Evolutionary conservation across 2,113 vertebrate species (phyloP).

Genomic region (Eubucco bourcierii): DNA sequence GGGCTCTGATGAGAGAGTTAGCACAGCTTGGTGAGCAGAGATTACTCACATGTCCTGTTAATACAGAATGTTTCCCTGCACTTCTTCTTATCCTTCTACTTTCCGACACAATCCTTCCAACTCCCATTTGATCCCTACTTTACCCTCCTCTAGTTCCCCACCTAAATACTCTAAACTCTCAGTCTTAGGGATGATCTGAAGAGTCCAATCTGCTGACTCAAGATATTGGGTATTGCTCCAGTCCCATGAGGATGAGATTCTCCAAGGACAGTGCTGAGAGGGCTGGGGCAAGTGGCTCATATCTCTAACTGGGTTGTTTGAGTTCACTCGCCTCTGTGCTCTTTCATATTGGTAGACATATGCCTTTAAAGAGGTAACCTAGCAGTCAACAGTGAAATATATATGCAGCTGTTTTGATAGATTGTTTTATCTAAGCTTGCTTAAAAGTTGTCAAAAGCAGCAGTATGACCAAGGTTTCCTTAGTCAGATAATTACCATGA

Average conservation of each 20-base stretch:
- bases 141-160: neutral
- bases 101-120: neutral
- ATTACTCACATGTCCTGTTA: no score
- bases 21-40: no score
- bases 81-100: neutral
- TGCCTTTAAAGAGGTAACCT: neutral
- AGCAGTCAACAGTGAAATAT: neutral
- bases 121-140: neutral
- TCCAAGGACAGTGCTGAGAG: neutral
- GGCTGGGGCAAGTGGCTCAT: accelerated
- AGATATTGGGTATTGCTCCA: accelerated
- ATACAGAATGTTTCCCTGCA: no score
- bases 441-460: neutral
- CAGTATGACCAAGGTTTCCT: neutral
- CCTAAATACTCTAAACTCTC: neutral
- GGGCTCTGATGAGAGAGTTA: no score
- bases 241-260: accelerated
- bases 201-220: accelerated
- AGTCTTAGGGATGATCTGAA: neutral
- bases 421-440: neutral
- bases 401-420: neutral
- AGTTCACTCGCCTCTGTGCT: accelerated
- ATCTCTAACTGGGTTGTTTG: neutral
- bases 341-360: neutral
- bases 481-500: neutral